Evolutionary conservation across 2,888 invertebrate genomes (phyloP), one percentile per base, ranked within the genome.

Genomic region (Xylocampa areola): DNA sequence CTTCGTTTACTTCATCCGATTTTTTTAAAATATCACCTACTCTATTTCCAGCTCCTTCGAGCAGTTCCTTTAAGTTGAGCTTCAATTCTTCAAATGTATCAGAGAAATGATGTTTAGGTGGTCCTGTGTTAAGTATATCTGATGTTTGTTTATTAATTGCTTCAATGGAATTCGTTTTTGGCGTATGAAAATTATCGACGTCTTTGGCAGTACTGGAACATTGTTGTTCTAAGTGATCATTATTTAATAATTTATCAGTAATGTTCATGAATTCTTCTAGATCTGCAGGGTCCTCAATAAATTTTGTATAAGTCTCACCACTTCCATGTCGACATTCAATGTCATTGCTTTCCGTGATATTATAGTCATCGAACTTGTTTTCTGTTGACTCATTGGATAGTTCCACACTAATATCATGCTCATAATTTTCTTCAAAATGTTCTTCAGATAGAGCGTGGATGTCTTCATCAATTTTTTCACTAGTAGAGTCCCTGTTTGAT

Each of bases 271-370:
- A 94, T 76, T 94, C 94, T 65, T 92, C 90, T 64, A 94, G 84
- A 69, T 91, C 90, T 10, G 81, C 82, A 4, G 92, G 84, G 62
- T 91, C 83, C 73, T 91, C 92, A 7, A 90, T 88, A 59, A 91
- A 92, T 77, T 94, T 94, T 27, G 94, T 94, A 47, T 94, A 94
- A 13, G 94, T 93, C 41, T 92, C 92, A 33, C 93, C 89, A 73
- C 93, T 94, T 2, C 92, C 91, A 60, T 89, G 87, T 30, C 91
- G 86, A 68, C 86, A 82, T 35, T 82, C 78, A 35, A 84, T 77
- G 41, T 82, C 77, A 45, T 75, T 81, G 35, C 70, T 63, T 14
- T 77, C 71, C 11, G 39, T 40, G 27, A 43, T 41, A 49, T 72
- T 70, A 33, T 80, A 78, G 37, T 72, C 75, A 27, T 82, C 80